Percentiles rank a stretch among this genome's conserved stretches.
phyloP scores from a whole-genome alignment of 2,113 vertebrate genomes.

The Boulengeromyrus knoepffleri region DNA sequence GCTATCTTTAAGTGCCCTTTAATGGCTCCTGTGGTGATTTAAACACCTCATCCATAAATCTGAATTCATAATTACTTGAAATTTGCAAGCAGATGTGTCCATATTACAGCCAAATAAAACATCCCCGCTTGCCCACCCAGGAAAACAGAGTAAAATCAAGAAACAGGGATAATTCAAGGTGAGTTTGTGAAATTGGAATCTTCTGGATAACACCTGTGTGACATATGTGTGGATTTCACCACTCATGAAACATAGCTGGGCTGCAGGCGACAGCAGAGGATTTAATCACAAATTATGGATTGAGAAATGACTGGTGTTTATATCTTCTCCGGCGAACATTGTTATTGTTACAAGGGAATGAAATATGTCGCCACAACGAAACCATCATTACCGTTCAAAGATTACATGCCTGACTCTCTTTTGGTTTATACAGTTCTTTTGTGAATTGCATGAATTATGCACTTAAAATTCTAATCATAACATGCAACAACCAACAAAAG shows the following conservation, averaged over 20 bases:
- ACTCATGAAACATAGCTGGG: background rate
- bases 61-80: background rate
- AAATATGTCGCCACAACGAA: background rate
- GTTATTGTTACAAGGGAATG: background rate
- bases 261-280: background rate
- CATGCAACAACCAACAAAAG: background rate
- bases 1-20: background rate
- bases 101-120: background rate
- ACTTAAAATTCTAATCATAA: background rate
- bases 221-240: background rate
- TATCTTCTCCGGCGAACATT: background rate
- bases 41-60: background rate
- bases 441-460: background rate
- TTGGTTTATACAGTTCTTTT: background rate
- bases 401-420: background rate
- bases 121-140: background rate
- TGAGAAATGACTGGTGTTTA: background rate
- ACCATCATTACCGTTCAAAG: background rate
- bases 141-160: background rate
- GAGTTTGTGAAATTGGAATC: background rate
- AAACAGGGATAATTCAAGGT: background rate
- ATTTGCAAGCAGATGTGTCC: background rate
- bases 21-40: background rate
- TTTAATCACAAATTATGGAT: constrained; percentile 4
- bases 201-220: background rate